Conservation (phyloP, 2,888 invertebrate genomes). For the Macrosiphum euphorbiae region DNA sequence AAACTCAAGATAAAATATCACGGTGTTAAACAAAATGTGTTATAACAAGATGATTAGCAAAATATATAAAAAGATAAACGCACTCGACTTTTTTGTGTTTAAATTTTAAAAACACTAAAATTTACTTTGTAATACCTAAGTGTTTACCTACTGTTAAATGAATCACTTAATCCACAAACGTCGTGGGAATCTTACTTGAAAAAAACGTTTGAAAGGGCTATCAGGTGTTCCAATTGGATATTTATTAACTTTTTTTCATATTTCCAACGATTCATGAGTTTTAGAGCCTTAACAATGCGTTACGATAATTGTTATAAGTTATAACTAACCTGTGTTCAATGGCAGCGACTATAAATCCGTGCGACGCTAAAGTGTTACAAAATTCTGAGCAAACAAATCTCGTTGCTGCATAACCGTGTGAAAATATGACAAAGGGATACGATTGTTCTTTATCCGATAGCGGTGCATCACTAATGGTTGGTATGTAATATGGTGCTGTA, state of each 20-base stretch:
- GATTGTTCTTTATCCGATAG: slow-evolving; percentile 67
- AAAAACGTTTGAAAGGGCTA: neutral
- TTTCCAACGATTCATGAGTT: neutral
- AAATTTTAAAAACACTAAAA: neutral
- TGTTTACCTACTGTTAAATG: neutral
- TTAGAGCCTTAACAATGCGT: neutral
- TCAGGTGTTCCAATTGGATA: neutral
- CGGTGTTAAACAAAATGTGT: neutral
- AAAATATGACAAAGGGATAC: slow-evolving; percentile 75
- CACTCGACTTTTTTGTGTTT: neutral
- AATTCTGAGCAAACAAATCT: slow-evolving; percentile 76
- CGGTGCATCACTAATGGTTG: slow-evolving; percentile 72
- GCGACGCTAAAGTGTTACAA: slow-evolving; percentile 77
- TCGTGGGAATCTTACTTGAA: neutral
- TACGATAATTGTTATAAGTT: neutral
- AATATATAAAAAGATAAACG: neutral
- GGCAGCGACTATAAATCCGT: slow-evolving; percentile 78
- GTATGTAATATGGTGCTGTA: slow-evolving; percentile 72
- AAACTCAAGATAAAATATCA: neutral
- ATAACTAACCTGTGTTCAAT: slow-evolving; percentile 75
- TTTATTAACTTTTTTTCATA: neutral
- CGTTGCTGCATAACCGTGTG: slow-evolving; percentile 77
- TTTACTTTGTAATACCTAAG: neutral
- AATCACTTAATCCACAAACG: neutral
- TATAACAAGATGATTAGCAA: neutral